Evolutionary conservation across 2,797 vertebrate species (phyloP).

Genomic region (Molossus molossus): DNA sequence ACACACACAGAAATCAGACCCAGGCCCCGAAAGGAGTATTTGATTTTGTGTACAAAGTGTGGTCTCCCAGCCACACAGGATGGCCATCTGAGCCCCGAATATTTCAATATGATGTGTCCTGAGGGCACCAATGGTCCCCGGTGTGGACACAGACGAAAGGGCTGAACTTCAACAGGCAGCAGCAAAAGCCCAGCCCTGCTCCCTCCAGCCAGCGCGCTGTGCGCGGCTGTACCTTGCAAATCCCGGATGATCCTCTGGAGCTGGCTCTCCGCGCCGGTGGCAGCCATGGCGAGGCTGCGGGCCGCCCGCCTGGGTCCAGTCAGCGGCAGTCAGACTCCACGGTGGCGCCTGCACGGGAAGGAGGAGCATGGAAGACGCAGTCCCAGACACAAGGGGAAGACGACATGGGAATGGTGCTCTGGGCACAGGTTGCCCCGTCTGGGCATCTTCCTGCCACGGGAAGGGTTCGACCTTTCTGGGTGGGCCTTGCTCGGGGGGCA

Average conservation of each 20-base stretch:
- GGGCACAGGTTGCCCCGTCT: too few relatives aligned
- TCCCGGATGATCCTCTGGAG: conserved; percentile 97
- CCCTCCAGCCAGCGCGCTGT: background rate
- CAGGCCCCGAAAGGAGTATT: rapidly evolving
- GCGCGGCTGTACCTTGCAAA: conserved; percentile 92
- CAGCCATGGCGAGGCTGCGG: conserved; percentile 90
- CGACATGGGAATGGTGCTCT: background rate
- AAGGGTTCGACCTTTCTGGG: background rate
- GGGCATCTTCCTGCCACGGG: background rate
- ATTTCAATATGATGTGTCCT: background rate
- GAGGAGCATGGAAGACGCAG: background rate
- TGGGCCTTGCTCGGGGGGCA: background rate
- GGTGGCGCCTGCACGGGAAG: conserved; percentile 71
- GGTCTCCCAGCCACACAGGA: background rate
- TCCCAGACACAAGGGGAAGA: too few relatives aligned
- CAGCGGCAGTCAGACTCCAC: conserved; percentile 68
- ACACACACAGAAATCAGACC: background rate
- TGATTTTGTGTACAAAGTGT: conserved; percentile 54
- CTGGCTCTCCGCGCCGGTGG: conserved; percentile 92
- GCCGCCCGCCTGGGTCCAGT: conserved; percentile 71
- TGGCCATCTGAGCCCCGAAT: background rate
- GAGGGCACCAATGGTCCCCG: background rate
- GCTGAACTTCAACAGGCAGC: background rate
- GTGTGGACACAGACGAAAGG: background rate
- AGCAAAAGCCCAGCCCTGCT: background rate